phyloP scores from a whole-genome alignment of 2,888 invertebrate genomes.

The Zaprionus bogoriensis region DNA sequence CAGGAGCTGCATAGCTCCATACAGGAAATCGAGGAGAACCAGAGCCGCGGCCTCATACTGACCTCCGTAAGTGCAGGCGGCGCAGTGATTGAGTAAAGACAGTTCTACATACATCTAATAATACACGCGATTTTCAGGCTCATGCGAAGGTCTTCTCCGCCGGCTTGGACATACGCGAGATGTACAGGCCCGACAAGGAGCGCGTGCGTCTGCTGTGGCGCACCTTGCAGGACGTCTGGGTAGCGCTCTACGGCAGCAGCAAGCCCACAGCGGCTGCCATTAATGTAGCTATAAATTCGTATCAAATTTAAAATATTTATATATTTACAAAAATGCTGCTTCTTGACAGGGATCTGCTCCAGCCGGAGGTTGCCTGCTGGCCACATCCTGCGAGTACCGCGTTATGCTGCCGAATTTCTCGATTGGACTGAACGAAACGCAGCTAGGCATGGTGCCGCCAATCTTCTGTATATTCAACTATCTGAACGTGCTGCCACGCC shows the following conservation, averaged over 20 bases:
- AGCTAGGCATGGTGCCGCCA: constrained; percentile 91
- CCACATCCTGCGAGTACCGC: constrained; percentile 92
- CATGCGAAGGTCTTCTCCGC: constrained; percentile 87
- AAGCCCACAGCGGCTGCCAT: constrained; percentile 92
- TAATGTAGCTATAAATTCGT: constrained; percentile 87
- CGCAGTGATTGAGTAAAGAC: too few species aligned
- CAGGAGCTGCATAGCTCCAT: constrained; percentile 86
- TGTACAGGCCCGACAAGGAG: constrained; percentile 91
- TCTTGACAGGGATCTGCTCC: constrained; percentile 88
- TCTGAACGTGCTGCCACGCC: constrained; percentile 86
- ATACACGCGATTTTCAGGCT: constrained; percentile 28
- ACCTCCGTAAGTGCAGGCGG: constrained; percentile 86
- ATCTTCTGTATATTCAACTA: constrained; percentile 88
- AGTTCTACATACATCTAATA: neutral
- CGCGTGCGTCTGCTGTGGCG: constrained; percentile 89
- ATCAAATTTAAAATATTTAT: neutral
- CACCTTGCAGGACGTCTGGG: constrained; percentile 90
- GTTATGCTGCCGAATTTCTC: constrained; percentile 91
- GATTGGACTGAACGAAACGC: constrained; percentile 94
- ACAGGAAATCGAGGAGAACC: constrained; percentile 85
- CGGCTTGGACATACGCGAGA: constrained; percentile 93
- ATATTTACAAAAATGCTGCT: neutral
- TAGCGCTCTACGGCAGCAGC: constrained; percentile 88
- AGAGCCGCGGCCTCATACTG: constrained; percentile 89
- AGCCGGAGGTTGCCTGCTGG: constrained; percentile 92